Conservation (phyloP, 1,140 invertebrate species). For the Thaumatotibia leucotreta region DNA sequence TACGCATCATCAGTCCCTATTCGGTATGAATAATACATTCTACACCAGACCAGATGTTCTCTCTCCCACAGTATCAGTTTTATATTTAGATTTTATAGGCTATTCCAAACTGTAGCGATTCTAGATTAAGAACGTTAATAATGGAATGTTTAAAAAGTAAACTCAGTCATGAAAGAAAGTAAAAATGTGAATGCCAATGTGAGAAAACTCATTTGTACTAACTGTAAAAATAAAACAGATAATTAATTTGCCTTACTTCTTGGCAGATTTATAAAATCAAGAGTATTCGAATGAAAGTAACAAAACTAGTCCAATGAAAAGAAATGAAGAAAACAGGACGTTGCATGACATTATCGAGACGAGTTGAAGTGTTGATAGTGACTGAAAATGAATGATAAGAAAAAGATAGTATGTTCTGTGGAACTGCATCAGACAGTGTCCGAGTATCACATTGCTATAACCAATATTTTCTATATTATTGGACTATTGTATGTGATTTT, state of each 20-base stretch:
- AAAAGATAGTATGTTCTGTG: background rate
- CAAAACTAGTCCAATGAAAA: background rate
- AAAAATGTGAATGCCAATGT: too few species aligned
- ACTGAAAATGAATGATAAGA: background rate
- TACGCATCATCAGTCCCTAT: constrained; percentile 3
- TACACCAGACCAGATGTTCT: constrained; percentile 28
- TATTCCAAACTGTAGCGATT: too few species aligned
- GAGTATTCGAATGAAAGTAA: background rate
- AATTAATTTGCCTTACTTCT: background rate
- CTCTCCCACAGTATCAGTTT: constrained; percentile 29
- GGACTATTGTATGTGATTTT: too few species aligned
- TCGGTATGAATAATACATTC: constrained; percentile 11
- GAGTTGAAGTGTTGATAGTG: constrained; percentile 8
- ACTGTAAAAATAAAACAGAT: background rate
- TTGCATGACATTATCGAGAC: constrained; percentile 10
- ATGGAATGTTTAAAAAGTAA: too few species aligned
- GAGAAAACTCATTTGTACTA: background rate
- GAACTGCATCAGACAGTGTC: background rate
- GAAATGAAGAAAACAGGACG: background rate
- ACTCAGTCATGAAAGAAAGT: too few species aligned
- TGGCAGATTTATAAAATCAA: background rate
- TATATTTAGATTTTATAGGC: background rate
- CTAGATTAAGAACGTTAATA: too few species aligned
- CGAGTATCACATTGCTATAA: background rate
- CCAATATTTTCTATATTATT: too few species aligned